Conservation (phyloP, 2,113 vertebrate genomes). For the Marcusenius ussheri region DNA sequence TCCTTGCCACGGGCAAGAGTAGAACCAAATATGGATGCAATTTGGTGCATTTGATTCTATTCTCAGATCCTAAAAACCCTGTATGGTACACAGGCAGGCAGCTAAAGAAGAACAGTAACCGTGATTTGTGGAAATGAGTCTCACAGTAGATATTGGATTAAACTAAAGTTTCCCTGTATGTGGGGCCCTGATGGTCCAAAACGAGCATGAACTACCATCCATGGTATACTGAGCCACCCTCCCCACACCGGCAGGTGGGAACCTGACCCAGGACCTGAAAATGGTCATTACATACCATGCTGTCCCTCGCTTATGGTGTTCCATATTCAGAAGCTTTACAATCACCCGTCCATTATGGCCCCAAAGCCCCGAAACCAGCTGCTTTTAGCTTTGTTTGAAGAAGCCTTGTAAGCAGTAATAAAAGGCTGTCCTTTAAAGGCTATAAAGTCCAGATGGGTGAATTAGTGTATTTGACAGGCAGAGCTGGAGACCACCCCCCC, state of each 20-base stretch:
- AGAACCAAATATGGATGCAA: not conserved
- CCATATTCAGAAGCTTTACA: not conserved
- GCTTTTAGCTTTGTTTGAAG: conserved; percentile 9
- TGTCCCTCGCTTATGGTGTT: not conserved
- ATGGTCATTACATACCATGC: not conserved
- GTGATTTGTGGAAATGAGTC: not conserved
- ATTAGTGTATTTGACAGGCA: not conserved
- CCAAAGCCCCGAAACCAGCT: not conserved
- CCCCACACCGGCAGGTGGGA: not conserved
- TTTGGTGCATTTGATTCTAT: not conserved
- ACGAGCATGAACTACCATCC: not conserved
- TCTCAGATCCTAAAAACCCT: not conserved
- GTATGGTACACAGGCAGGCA: not conserved
- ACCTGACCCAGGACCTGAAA: not conserved
- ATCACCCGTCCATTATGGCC: not conserved
- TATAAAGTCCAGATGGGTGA: not conserved
- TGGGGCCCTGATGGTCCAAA: not conserved
- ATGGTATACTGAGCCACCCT: not conserved
- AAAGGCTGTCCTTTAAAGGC: not conserved
- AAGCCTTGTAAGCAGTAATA: conserved; percentile 16
- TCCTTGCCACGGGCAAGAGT: not conserved
- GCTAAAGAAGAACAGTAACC: not conserved
- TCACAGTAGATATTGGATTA: not conserved
- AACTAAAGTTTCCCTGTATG: not conserved
- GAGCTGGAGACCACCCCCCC: not conserved